Conservation (phyloP, 2,113 vertebrate species). For the Pachyramphus minor region DNA sequence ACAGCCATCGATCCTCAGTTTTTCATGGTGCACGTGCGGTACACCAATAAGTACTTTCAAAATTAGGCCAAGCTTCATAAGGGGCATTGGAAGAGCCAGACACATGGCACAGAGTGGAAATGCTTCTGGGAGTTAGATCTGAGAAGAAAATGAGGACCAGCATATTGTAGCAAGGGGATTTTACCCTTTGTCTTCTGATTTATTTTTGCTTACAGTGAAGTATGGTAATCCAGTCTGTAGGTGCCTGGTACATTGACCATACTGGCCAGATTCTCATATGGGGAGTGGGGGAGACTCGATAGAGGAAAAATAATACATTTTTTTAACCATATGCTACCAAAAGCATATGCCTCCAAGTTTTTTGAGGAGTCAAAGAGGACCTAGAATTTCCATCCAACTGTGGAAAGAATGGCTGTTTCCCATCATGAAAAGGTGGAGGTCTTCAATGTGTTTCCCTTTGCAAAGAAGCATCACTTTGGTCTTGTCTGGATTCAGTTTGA, state of each 20-base stretch:
- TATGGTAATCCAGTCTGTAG: neutral
- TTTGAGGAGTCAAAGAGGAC: conserved; percentile 24
- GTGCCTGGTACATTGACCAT: conserved; percentile 3
- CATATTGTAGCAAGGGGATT: neutral
- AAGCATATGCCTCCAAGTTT: neutral
- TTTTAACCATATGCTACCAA: conserved; percentile 25
- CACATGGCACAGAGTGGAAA: neutral
- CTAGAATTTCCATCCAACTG: conserved; percentile 23
- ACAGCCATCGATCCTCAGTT: fast-evolving
- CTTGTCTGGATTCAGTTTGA: conserved; percentile 63
- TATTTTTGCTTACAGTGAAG: neutral
- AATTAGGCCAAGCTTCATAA: neutral
- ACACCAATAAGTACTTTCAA: neutral
- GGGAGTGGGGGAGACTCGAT: neutral
- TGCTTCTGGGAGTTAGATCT: neutral
- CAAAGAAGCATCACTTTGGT: conserved; percentile 55
- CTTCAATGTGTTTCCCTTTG: conserved; percentile 51
- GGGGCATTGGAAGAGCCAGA: neutral
- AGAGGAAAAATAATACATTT: neutral
- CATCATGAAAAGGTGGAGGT: conserved; percentile 59
- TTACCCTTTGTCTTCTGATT: neutral
- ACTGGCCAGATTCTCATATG: neutral
- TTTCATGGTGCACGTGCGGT: neutral
- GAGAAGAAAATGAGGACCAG: neutral
- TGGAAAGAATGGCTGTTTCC: conserved; percentile 47